Evolutionary conservation across 2,888 invertebrate genomes (phyloP).

Genomic region (Agrilus cyanescens): DNA sequence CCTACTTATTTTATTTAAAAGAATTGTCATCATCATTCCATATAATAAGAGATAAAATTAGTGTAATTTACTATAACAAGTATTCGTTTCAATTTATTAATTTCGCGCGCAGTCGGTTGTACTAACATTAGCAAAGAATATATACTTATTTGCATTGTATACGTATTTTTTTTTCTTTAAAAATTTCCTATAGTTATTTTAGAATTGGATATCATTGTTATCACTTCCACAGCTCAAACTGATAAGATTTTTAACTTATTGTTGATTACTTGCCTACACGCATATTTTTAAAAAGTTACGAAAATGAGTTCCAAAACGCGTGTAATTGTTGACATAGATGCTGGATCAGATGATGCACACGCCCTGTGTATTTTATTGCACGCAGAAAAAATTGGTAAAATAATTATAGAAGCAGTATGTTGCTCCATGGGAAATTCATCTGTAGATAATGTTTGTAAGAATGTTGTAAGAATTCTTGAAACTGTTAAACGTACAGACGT

Average conservation of each 20-base stretch:
- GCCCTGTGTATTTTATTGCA: constrained; percentile 44
- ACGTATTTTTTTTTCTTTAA: too few relatives aligned
- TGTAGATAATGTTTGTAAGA: constrained; percentile 52
- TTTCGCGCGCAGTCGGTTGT: too few relatives aligned
- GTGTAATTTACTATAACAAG: too few relatives aligned
- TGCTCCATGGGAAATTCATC: constrained; percentile 62
- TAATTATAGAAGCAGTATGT: constrained; percentile 54
- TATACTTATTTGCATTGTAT: too few relatives aligned
- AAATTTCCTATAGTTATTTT: too few relatives aligned
- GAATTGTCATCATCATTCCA: too few relatives aligned
- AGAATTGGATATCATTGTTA: neutral
- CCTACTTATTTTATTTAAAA: too few relatives aligned
- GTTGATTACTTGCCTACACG: too few relatives aligned
- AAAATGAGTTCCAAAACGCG: constrained; percentile 3
- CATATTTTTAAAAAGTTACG: neutral
- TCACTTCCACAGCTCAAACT: too few relatives aligned
- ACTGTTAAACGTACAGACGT: constrained; percentile 48
- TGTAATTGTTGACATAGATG: constrained; percentile 47
- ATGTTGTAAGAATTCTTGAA: constrained; percentile 54
- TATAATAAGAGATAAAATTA: too few relatives aligned
- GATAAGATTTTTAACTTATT: neutral
- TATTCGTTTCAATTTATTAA: too few relatives aligned
- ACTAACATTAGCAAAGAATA: too few relatives aligned
- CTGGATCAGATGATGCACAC: constrained; percentile 51
- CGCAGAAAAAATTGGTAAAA: constrained; percentile 34